These are phyloP conservation scores for Rhamnusium bicolor DNA, from an alignment of 2,888 invertebrate genomes.

Conservation along the genomic window DNA sequence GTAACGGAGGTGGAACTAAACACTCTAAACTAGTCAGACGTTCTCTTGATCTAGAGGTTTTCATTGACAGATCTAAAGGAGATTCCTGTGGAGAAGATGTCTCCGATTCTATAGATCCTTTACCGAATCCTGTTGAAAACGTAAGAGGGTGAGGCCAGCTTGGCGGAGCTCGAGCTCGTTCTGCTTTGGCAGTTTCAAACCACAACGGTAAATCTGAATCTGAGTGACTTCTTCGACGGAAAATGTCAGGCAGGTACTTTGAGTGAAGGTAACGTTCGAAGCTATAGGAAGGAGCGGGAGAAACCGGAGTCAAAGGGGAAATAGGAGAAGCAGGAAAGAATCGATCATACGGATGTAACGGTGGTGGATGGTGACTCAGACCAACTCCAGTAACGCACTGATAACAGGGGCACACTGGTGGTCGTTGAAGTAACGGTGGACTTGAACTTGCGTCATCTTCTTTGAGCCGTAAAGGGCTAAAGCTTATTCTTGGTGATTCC, in stretches of 20 bases:
- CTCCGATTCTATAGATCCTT: conserved; percentile 74
- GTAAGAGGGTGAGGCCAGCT: conserved; percentile 67
- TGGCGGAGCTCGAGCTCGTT: conserved; percentile 66
- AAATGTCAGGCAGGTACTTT: conserved; percentile 78
- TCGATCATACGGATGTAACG: conserved; percentile 70
- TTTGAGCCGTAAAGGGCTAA: conserved; percentile 74
- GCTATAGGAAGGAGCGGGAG: conserved; percentile 74
- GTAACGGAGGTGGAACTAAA: conserved; percentile 68
- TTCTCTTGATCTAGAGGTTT: conserved; percentile 72
- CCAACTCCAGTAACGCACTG: conserved; percentile 67
- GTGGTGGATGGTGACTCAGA: conserved; percentile 66
- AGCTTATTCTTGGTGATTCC: conserved; percentile 73
- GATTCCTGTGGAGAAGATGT: conserved; percentile 81
- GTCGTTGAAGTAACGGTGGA: conserved; percentile 63
- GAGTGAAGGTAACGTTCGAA: conserved; percentile 78
- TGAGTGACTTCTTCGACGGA: conserved; percentile 77
- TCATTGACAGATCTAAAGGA: conserved; percentile 89
- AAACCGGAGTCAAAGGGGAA: conserved; percentile 74
- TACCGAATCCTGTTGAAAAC: conserved; percentile 65
- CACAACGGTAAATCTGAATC: conserved; percentile 78
- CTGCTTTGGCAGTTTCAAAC: conserved; percentile 71
- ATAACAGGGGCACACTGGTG: conserved; percentile 67
- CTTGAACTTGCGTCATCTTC: conserved; percentile 71
- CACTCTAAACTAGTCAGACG: conserved; percentile 63
- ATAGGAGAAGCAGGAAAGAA: conserved; percentile 75